Percentiles rank a stretch among this genome's conserved stretches.
These are phyloP conservation scores for Hylyphantes graminicola DNA, from an alignment of 1,140 invertebrate genomes.

Conservation along the genomic window DNA sequence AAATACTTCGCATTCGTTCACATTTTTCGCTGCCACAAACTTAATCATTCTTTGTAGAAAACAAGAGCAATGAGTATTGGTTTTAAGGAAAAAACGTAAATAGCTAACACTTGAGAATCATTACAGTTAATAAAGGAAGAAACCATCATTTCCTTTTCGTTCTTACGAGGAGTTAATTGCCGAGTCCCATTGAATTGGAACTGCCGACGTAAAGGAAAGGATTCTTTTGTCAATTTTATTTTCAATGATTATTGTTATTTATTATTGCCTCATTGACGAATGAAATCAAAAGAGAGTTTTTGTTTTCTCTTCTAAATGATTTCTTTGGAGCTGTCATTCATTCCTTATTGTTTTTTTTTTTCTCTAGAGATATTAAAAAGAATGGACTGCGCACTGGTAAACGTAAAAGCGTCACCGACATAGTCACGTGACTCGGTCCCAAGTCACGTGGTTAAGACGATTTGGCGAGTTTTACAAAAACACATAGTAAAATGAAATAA, in stretches of 20 bases:
- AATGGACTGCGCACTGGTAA: not conserved
- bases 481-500: too few relatives aligned
- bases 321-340: not conserved
- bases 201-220: conserved; percentile 27
- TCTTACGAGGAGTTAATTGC: conserved; percentile 21
- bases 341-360: not conserved
- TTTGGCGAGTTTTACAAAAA: too few relatives aligned
- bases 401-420: not conserved
- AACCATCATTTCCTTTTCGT: not conserved
- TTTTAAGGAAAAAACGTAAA: not conserved
- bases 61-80: not conserved
- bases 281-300: not conserved
- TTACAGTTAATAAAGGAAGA: conserved; percentile 2
- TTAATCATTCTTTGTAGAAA: not conserved
- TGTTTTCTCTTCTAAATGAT: conserved; percentile 26
- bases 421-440: too few relatives aligned
- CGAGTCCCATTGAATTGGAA: conserved; percentile 40
- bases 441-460: too few relatives aligned
- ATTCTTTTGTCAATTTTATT: not conserved
- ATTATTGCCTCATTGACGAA: conserved; percentile 19
- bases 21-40: not conserved
- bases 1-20: too few relatives aligned
- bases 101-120: not conserved
- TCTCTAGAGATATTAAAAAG: not conserved
- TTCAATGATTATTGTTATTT: not conserved